Evolutionary conservation across 1,140 invertebrate species (phyloP).

Genomic region (Parapsyche elsis): DNA sequence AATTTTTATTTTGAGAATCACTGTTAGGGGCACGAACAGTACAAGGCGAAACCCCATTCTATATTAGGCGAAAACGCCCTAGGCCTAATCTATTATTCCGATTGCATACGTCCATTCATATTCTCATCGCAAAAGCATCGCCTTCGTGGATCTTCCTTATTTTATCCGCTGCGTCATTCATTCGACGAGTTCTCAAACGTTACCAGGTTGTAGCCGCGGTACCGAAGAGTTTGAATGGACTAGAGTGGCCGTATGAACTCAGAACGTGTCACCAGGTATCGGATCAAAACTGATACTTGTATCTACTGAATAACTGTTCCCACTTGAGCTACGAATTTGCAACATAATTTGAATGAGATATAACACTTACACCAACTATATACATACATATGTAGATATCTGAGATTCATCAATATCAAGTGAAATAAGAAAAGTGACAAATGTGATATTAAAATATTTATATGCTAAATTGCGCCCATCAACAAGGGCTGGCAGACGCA

Average conservation of each 20-base stretch:
- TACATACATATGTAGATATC: background rate
- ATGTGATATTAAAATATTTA: background rate
- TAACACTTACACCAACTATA: too few species aligned
- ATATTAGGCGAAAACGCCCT: background rate
- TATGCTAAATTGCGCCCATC: background rate
- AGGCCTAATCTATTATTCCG: background rate
- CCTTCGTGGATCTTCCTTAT: background rate
- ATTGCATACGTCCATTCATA: constrained; percentile 14
- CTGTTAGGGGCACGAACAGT: background rate
- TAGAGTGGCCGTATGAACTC: too few species aligned
- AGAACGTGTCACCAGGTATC: too few species aligned
- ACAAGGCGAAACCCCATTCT: background rate
- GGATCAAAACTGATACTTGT: too few species aligned
- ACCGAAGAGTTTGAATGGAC: too few species aligned
- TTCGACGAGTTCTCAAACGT: background rate
- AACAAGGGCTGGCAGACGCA: background rate
- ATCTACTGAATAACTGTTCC: too few species aligned
- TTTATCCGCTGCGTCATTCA: constrained; percentile 11
- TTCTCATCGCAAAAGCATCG: background rate
- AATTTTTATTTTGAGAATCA: background rate
- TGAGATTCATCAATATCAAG: background rate
- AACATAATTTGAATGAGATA: too few species aligned
- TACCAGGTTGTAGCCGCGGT: too few species aligned
- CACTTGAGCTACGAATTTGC: too few species aligned
- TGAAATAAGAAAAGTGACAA: background rate